Evolutionary conservation across 2,797 vertebrate genomes (phyloP).

Genomic region (Oryzias sinensis): DNA sequence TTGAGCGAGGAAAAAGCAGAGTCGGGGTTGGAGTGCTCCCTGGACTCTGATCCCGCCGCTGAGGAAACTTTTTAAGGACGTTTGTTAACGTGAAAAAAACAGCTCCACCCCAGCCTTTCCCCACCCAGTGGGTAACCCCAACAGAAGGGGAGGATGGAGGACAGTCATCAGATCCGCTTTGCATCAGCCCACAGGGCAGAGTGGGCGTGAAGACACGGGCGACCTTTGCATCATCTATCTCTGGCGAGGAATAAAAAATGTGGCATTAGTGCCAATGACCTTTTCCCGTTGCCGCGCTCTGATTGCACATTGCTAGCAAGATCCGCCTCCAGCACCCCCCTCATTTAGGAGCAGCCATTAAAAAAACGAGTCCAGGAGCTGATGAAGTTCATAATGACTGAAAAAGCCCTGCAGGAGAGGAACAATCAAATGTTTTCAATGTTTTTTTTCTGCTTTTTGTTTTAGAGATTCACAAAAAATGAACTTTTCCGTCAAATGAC

Average conservation of each 20-base stretch:
- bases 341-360: conserved; percentile 27
- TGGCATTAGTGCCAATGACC: conserved; percentile 68
- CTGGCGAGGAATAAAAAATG: conserved; percentile 56
- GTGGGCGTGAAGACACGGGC: conserved; percentile 52
- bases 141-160: conserved; percentile 19
- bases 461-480: too few species aligned
- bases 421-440: too few species aligned
- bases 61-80: too few species aligned
- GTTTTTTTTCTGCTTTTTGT: too few species aligned
- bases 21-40: conserved; percentile 27
- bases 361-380: too few species aligned
- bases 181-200: conserved; percentile 54
- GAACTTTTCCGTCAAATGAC: too few species aligned
- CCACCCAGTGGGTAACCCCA: conserved; percentile 39
- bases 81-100: too few species aligned
- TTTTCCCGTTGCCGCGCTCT: conserved; percentile 58
- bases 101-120: conserved; percentile 42
- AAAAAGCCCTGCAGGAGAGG: too few species aligned
- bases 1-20: background rate
- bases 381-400: too few species aligned
- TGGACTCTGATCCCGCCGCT: background rate
- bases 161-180: conserved; percentile 57
- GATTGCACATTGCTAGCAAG: conserved; percentile 49
- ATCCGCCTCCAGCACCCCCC: conserved; percentile 41
- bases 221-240: conserved; percentile 69